These are phyloP conservation scores for Lates calcarifer DNA, from an alignment of 2,113 vertebrate species.

Conservation along the genomic window DNA sequence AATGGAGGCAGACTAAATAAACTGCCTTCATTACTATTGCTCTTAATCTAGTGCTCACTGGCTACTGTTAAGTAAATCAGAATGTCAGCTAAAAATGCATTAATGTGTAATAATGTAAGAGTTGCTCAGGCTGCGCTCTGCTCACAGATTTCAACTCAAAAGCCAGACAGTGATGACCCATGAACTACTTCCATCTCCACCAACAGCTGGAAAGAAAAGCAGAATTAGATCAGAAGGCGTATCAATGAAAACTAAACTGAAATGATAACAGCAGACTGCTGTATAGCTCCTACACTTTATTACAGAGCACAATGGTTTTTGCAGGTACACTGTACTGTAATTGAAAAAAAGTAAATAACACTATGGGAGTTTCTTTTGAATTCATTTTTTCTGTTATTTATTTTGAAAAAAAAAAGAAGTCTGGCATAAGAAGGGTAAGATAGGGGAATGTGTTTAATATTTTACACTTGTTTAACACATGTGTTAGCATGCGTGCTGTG, in stretches of 20 bases:
- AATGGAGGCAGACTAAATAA: not conserved
- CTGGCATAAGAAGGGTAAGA: not conserved
- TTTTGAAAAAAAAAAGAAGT: not conserved
- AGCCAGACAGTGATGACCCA: not conserved
- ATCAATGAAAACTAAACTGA: conserved; percentile 8
- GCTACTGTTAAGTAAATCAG: not conserved
- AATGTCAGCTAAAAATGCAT: not conserved
- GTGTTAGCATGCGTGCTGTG: not conserved
- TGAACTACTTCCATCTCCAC: not conserved
- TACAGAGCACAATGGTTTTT: conserved; percentile 2
- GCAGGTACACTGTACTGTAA: conserved; percentile 7
- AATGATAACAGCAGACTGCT: conserved; percentile 11
- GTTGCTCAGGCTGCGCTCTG: not conserved
- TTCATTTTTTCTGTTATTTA: conserved; percentile 5
- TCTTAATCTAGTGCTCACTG: not conserved
- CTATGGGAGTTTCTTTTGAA: conserved; percentile 3
- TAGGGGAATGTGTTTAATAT: not conserved
- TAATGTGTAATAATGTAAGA: not conserved
- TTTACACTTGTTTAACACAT: not conserved
- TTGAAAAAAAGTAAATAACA: conserved; percentile 28
- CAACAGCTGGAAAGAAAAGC: conserved; percentile 26
- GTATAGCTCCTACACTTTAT: not conserved
- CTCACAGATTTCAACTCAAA: not conserved
- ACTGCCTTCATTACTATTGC: not conserved
- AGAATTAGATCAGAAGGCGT: conserved; percentile 29